Base-by-base conservation (phyloP, 2,888 invertebrate species). In the Andrena praecox region DNA sequence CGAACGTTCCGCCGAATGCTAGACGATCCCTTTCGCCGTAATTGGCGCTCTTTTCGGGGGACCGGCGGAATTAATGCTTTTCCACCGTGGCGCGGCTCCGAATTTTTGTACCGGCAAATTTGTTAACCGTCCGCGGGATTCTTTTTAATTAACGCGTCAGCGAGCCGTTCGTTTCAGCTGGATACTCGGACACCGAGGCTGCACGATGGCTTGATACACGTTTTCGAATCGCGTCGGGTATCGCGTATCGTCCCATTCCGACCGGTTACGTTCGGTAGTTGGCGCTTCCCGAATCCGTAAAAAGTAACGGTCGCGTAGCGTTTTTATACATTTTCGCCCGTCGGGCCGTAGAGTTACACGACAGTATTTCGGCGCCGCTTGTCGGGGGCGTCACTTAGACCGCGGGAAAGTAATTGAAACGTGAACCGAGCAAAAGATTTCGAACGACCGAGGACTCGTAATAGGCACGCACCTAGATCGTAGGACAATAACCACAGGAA, bases 1-100 rank as follows among this genome's bases (percentile, higher is more conserved):
- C n/a, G 54, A 52, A 60, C 71, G 62, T 80, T 80, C 72, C 80
- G 72, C 56, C 72, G 67, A 80, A 80, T 80, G 60, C 80, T 80
- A 80, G 80, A 80, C 80, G 62, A 71, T 67, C 66, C 52, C 70
- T 66, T 63, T n/a, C 59, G 66, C 31, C 66, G 80, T 80, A 70
- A 80, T 79, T 79, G 69, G 78, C 63, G 62, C 69, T 50, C 20
- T 50, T 64, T 59, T 63, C 31, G 54, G 10, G 31, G 20, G 63
- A 63, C 60, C 78, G 63, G 62, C 68, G 24, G 70, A 70, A 69
- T 27, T 56, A 56, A 48, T n/a, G 48, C 24, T 24, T 48, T 42
- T 62, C 6, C 69, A 20, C 31, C 6, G 24, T 10, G 24, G 62
- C 27, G 1, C 31, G 10, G 4, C 35, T 27, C 24, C 7, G 29